Evolutionary conservation across 2,113 vertebrate genomes (phyloP), one percentile per base, ranked within the genome.

Genomic region (Nyctereutes procyonoides): DNA sequence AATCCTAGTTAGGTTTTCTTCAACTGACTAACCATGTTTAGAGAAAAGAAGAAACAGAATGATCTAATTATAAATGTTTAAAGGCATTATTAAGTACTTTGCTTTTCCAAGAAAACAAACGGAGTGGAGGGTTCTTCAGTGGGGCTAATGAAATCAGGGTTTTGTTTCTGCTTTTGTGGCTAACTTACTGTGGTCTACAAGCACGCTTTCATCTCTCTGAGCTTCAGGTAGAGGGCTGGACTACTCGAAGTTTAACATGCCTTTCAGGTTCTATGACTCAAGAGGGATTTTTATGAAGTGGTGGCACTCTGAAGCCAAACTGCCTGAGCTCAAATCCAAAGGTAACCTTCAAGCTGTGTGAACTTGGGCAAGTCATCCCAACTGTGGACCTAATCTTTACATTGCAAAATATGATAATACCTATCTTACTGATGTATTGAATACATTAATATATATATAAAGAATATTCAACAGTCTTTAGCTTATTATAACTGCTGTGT

Each of bases 41-140:
- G 74, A 93, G 20, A 93, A 76, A 95, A 97, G 56, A 87, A 96
- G 87, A 97, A 87, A 74, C 32, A 93, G 43, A 83, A 74, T 43
- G 22, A 92, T 90, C 83, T 96, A 90, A 95, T 93, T 90, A 84
- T 79, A 79, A 24, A 97, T 58, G 51, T 95, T 92, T 96, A 93
- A 90, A 90, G 69, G 4, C 56, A 87, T 93, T 96, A 92, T 87
- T 89, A 92, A 91, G 28, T 65, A 93, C 13, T 87, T 93, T 74
- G 28, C 13, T 80, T 93, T 79, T 96, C 32, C 22, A 69, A 88
- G 93, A 19, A 86, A 79, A 74, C 81, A 19, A 51, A 79, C 13
- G 15, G 65, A 85, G 13, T 84, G 65, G 26, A 87, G 65, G 63
- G 28, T 90, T 79, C 30, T 92, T 82, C 84, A 82, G 65, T 69